Evolutionary conservation across 2,888 invertebrate species (phyloP).

Genomic region (Thereva unica): DNA sequence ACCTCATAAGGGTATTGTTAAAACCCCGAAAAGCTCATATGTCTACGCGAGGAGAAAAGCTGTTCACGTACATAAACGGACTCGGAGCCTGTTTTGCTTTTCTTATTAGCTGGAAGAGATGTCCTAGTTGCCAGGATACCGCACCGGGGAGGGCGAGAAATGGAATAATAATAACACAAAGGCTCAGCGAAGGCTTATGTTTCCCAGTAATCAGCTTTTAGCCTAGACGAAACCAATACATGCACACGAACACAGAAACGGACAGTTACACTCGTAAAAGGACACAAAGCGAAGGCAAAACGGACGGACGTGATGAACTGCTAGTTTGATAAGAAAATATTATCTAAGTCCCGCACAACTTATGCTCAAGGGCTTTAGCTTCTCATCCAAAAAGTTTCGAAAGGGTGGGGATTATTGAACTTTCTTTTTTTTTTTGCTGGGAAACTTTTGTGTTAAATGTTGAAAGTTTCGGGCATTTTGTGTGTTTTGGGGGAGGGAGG

Average conservation of each 20-base stretch:
- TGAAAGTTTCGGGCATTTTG: too few relatives aligned
- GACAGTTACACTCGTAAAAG: background rate
- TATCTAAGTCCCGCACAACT: slow-evolving; percentile 16
- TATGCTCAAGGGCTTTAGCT: slow-evolving; percentile 4
- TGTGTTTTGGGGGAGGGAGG: too few relatives aligned
- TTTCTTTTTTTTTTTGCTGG: slow-evolving; percentile 2
- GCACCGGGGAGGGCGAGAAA: background rate
- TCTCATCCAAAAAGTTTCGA: background rate
- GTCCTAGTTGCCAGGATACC: background rate
- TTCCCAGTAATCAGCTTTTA: slow-evolving; percentile 16
- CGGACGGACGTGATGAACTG: slow-evolving; percentile 8
- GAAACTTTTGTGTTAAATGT: too few relatives aligned
- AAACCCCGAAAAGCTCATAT: slow-evolving; percentile 10
- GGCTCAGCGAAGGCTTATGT: slow-evolving; percentile 12
- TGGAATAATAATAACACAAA: slow-evolving; percentile 16
- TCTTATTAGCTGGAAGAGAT: background rate
- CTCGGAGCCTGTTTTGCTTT: too few relatives aligned
- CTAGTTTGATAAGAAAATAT: slow-evolving; percentile 10
- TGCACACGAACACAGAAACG: too few relatives aligned
- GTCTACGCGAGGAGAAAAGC: background rate
- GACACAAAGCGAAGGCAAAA: slow-evolving; percentile 9
- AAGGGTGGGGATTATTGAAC: background rate
- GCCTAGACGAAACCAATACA: background rate
- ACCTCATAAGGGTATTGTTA: slow-evolving; percentile 3
- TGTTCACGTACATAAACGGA: too few relatives aligned